Percentiles rank a stretch among this genome's conserved stretches.
Conservation (phyloP, 2,888 invertebrate species). For the Brachyopa scutellaris region DNA sequence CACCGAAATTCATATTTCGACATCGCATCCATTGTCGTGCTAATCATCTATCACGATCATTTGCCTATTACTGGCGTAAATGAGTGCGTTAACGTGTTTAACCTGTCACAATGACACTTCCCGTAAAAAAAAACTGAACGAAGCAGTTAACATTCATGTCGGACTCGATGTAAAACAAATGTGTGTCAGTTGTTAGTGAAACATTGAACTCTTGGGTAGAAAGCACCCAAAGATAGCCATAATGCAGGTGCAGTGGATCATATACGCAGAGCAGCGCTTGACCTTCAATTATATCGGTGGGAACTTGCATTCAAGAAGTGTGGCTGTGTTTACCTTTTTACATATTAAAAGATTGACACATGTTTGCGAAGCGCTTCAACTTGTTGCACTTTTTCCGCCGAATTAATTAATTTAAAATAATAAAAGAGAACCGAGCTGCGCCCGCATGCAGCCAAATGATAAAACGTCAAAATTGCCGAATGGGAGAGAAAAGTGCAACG, state of each 20-base stretch:
- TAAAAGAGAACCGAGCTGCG: too few species aligned
- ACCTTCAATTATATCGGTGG: background rate
- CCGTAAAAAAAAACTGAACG: background rate
- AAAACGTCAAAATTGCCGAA: too few species aligned
- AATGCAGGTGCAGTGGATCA: background rate
- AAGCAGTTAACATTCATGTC: background rate
- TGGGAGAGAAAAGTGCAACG: too few species aligned
- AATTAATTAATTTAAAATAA: too few species aligned
- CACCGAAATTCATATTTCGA: background rate
- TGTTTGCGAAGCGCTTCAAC: too few species aligned
- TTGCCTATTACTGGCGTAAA: background rate
- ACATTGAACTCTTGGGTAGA: background rate
- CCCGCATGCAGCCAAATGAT: too few species aligned
- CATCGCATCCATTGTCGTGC: background rate
- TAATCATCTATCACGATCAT: background rate
- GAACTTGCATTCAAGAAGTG: background rate
- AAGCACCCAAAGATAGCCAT: background rate
- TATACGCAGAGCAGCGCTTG: background rate
- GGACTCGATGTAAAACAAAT: background rate
- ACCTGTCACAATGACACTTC: background rate
- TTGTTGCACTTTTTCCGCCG: too few species aligned
- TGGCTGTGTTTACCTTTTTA: too few species aligned
- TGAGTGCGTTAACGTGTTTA: constrained; percentile 1
- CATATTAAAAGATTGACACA: too few species aligned
- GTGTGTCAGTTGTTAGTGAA: constrained; percentile 11